Conservation (phyloP, 23 tunicate species). For the Clavelina lepadiformis region DNA sequence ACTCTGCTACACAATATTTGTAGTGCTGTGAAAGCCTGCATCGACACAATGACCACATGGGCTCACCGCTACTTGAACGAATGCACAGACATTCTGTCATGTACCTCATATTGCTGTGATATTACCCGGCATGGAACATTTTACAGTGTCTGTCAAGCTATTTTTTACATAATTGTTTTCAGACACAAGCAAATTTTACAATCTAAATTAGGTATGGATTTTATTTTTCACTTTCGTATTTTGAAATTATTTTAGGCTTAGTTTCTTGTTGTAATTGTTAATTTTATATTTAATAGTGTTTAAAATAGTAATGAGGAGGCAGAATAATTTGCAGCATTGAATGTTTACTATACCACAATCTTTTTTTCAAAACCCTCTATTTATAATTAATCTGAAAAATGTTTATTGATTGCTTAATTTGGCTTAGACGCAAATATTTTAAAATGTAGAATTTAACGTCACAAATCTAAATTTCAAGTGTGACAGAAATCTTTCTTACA, state of each 20-base stretch:
- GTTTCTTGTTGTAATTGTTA: not conserved
- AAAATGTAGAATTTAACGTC: too few species aligned
- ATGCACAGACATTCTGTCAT: not conserved
- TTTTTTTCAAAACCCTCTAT: too few species aligned
- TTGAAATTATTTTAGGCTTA: not conserved
- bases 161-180: slow-evolving; percentile 55
- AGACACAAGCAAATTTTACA: slow-evolving; percentile 39
- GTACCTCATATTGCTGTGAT: slow-evolving; percentile 5
- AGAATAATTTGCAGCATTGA: too few species aligned
- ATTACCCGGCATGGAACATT: slow-evolving; percentile 42
- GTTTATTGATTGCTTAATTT: too few species aligned
- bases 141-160: slow-evolving; percentile 73
- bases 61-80: slow-evolving; percentile 34
- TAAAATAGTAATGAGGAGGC: too few species aligned
- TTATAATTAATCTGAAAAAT: too few species aligned
- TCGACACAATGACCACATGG: slow-evolving; percentile 38
- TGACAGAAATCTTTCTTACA: too few species aligned
- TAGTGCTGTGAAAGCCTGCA: slow-evolving; percentile 19
- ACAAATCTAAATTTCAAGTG: too few species aligned
- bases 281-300: too few species aligned
- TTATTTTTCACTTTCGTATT: not conserved
- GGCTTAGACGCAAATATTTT: too few species aligned
- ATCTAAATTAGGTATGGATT: slow-evolving; percentile 11
- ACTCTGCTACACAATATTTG: not conserved
- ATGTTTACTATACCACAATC: too few species aligned